Conservation (phyloP, 35 echinoderm and acorn worm species). For the Holothuria glaberrima region DNA sequence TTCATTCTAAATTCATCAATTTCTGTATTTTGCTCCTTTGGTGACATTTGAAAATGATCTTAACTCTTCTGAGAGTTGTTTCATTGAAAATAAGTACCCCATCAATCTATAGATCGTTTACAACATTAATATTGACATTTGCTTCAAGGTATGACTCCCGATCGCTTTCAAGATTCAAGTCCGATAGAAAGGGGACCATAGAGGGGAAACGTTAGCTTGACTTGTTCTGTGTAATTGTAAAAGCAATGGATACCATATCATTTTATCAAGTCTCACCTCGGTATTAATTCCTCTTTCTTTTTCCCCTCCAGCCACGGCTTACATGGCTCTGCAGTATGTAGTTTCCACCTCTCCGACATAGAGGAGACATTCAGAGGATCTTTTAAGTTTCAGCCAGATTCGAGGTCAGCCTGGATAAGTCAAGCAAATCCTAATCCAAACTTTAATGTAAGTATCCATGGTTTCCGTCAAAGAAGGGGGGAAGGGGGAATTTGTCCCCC, state of each 20-base stretch:
- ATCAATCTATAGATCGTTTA: background rate
- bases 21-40: no score
- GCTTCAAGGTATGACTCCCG: no score
- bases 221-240: no score
- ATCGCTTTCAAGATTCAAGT: no score
- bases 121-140: background rate
- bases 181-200: no score
- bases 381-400: slow-evolving; percentile 90
- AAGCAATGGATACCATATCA: background rate
- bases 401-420: slow-evolving; percentile 83
- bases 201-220: no score
- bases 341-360: slow-evolving; percentile 68
- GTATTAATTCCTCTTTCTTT: slow-evolving; percentile 7
- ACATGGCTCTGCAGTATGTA: slow-evolving; percentile 87
- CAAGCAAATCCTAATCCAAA: slow-evolving; percentile 83
- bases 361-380: slow-evolving; percentile 84
- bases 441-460: slow-evolving; percentile 84
- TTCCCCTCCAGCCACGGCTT: slow-evolving; percentile 73
- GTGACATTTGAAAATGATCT: no score
- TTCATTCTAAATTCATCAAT: no score
- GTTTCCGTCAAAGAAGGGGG: no score
- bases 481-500: no score
- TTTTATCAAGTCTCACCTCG: no score
- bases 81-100: background rate
- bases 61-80: no score